Evolutionary conservation across 2,888 invertebrate genomes (phyloP).

Genomic region (Stictocephala bisonia): DNA sequence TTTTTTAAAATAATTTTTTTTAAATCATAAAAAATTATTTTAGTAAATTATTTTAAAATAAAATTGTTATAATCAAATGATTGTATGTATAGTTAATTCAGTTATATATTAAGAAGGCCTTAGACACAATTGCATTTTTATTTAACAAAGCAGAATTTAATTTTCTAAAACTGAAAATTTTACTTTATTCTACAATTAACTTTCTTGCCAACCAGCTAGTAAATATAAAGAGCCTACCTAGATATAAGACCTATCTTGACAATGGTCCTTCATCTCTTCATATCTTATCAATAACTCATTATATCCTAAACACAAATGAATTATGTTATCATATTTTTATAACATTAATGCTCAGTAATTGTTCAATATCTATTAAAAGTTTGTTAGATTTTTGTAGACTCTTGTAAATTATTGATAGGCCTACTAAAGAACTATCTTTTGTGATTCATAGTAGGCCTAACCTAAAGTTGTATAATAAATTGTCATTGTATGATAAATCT

Average conservation of each 20-base stretch:
- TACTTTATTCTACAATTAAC: too few species aligned
- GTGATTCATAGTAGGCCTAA: constrained; percentile 57
- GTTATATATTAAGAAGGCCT: too few species aligned
- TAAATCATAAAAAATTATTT: too few species aligned
- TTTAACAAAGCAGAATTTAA: too few species aligned
- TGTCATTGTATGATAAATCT: constrained; percentile 53
- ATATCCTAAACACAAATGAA: constrained; percentile 32
- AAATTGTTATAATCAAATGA: too few species aligned
- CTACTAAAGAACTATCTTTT: constrained; percentile 46
- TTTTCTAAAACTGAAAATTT: too few species aligned
- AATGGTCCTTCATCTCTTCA: constrained; percentile 15
- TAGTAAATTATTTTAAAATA: too few species aligned
- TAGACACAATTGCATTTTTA: too few species aligned
- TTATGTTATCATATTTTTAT: constrained; percentile 41
- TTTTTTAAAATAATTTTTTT: too few species aligned
- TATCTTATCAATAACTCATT: constrained; percentile 13
- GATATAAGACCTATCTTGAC: constrained; percentile 24
- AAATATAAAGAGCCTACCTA: too few species aligned
- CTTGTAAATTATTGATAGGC: constrained; percentile 36
- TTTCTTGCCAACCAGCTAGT: too few species aligned
- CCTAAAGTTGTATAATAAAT: constrained; percentile 56
- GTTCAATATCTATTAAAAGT: constrained; percentile 41
- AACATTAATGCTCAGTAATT: constrained; percentile 44
- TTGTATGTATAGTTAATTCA: too few species aligned
- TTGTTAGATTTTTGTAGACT: constrained; percentile 46